Evolutionary conservation across 2,113 vertebrate species (phyloP).

Genomic region (Brachirus orientalis): DNA sequence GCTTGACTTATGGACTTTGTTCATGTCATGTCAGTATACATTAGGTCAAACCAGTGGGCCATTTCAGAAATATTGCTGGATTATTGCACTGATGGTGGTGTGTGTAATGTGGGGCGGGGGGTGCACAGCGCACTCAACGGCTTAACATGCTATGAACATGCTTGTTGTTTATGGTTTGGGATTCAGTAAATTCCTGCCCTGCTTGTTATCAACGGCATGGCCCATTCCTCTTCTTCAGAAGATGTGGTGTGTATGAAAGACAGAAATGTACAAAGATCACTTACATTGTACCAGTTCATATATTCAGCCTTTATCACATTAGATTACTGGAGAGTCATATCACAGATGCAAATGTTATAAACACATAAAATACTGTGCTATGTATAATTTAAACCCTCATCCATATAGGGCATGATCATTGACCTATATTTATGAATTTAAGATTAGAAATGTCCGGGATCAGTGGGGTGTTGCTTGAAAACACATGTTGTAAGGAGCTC

Average conservation of each 20-base stretch:
- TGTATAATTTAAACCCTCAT: constrained; percentile 53
- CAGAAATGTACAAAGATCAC: constrained; percentile 2
- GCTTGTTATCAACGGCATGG: neutral
- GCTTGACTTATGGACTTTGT: constrained; percentile 37
- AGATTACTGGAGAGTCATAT: constrained; percentile 16
- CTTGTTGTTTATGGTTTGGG: constrained; percentile 25
- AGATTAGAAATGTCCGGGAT: constrained; percentile 35
- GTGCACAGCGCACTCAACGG: constrained; percentile 54
- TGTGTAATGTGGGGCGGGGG: neutral
- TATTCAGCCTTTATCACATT: neutral
- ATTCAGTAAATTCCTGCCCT: constrained; percentile 7
- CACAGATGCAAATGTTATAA: constrained; percentile 18
- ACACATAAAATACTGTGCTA: constrained; percentile 11
- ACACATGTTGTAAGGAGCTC: neutral
- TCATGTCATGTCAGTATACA: constrained; percentile 54
- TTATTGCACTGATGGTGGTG: constrained; percentile 47
- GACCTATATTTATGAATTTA: constrained; percentile 62
- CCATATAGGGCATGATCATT: constrained; percentile 45
- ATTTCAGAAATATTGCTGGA: constrained; percentile 52
- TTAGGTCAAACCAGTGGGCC: constrained; percentile 43
- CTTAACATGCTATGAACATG: constrained; percentile 51
- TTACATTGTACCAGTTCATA: constrained; percentile 4
- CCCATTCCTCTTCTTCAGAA: neutral
- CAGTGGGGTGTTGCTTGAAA: neutral
- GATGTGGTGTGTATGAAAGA: neutral